These are phyloP conservation scores for Calonectris borealis DNA, from an alignment of 2,113 vertebrate genomes.

Conservation along the genomic window DNA sequence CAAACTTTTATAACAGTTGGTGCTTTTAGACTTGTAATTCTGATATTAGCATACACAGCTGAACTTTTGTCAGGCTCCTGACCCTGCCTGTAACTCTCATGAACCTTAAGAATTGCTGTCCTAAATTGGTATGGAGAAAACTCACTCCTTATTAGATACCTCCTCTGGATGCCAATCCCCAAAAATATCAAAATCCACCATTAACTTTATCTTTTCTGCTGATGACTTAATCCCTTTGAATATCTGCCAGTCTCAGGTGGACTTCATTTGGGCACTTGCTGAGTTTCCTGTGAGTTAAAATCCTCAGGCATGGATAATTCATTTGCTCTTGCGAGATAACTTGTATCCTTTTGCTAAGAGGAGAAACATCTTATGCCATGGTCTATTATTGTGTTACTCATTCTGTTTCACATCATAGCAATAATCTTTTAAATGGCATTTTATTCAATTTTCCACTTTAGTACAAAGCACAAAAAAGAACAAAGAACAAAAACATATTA, in stretches of 20 bases:
- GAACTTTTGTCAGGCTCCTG: neutral
- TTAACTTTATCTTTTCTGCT: neutral
- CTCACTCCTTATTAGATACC: neutral
- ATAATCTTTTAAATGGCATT: neutral
- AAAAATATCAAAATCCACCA: neutral
- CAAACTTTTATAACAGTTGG: neutral
- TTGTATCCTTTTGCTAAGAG: neutral
- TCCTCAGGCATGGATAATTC: neutral
- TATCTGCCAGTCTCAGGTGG: neutral
- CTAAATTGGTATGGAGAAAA: neutral
- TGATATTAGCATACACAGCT: neutral
- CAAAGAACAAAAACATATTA: neutral
- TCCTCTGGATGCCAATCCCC: neutral
- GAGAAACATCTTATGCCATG: neutral
- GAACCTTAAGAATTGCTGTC: neutral
- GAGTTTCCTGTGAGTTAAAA: neutral
- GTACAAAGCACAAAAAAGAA: neutral
- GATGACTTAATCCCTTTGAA: neutral
- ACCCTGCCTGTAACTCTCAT: neutral
- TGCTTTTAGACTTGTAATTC: neutral
- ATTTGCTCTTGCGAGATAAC: neutral
- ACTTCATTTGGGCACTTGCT: neutral
- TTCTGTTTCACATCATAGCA: neutral
- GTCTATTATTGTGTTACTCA: neutral
- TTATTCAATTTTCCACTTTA: slow-evolving; percentile 10